Percentiles rank a stretch among this genome's conserved stretches.
Conservation (phyloP, 2,113 vertebrate species). For the Hoplias malabaricus region DNA sequence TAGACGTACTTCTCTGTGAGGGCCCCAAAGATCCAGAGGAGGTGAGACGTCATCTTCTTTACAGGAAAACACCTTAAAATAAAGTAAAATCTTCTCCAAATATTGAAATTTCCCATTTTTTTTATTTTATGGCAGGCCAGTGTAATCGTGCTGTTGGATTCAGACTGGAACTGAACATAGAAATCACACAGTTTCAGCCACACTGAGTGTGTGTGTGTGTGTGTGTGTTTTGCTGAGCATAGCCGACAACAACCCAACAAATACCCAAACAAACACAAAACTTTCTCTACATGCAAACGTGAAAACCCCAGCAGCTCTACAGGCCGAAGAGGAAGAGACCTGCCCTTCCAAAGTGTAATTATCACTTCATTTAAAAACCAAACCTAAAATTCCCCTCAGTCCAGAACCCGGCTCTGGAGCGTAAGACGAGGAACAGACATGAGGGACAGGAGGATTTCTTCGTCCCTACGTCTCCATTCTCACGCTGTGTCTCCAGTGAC, state of each 20-base stretch:
- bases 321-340: constrained; percentile 39
- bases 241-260: neutral
- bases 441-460: too few species aligned
- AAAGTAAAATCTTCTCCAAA: too few species aligned
- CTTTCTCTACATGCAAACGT: neutral
- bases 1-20: too few species aligned
- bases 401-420: too few species aligned
- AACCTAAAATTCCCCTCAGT: neutral
- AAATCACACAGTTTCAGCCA: neutral
- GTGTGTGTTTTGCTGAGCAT: neutral
- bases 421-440: too few species aligned
- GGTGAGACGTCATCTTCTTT: too few species aligned
- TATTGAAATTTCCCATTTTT: too few species aligned
- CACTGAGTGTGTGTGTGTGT: neutral
- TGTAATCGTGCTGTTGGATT: constrained; percentile 43
- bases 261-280: neutral
- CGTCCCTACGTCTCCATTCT: too few species aligned
- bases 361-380: constrained; percentile 24
- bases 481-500: too few species aligned
- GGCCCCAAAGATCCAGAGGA: too few species aligned
- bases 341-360: constrained; percentile 34
- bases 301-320: neutral
- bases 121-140: too few species aligned
- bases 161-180: neutral
- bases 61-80: too few species aligned